Evolutionary conservation across 1,140 invertebrate species (phyloP), one percentile per base, ranked within the genome.

Genomic region (Uloborus diversus): DNA sequence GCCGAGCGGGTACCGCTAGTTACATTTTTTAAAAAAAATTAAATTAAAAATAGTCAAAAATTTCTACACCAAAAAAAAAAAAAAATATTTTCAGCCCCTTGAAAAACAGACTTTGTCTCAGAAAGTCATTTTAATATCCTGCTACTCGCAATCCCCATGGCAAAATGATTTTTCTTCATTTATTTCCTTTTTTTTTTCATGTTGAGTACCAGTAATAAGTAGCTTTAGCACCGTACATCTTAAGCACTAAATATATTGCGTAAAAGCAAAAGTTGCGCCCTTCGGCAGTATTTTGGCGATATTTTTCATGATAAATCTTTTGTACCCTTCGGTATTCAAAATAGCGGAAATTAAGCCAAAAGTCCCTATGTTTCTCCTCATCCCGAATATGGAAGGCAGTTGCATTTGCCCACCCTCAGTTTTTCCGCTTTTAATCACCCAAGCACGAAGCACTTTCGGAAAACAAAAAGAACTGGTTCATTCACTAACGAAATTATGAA

Each of bases 401-500:
- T 32, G 33, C 65, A 25, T 28, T 28, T 17, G 1, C 28, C 4
- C 4, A 25, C 20, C 37, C 64, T 14, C 64, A n/a, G n/a, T n/a
- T 27, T 42, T 25, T n/a, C 5, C 28, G 32, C 59, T 28, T 35
- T 64, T 64, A 47, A 47, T 37, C 62, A 65, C 25, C 62, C 33
- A 68, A 32, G 42, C 65, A 13, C 53, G 47, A 49, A 68, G 65
- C 47, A 28, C 23, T 47, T 68, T 23, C n/a, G 32, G 42, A 68
- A 68, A 68, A 17, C 7, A 17, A 9, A 47, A 49, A 68, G 25
- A 68, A 68, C 49, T 30, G 32, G 14, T 68, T 68, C 65, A 68
- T 68, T 33, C n/a, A n/a, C n/a, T n/a, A n/a, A n/a, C n/a, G n/a
- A 47, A 32, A 68, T 68, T 68, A 68, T 49, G 65, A 68, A 68